Base-by-base conservation (phyloP, 2,113 vertebrate genomes). In the Bucco capensis region DNA sequence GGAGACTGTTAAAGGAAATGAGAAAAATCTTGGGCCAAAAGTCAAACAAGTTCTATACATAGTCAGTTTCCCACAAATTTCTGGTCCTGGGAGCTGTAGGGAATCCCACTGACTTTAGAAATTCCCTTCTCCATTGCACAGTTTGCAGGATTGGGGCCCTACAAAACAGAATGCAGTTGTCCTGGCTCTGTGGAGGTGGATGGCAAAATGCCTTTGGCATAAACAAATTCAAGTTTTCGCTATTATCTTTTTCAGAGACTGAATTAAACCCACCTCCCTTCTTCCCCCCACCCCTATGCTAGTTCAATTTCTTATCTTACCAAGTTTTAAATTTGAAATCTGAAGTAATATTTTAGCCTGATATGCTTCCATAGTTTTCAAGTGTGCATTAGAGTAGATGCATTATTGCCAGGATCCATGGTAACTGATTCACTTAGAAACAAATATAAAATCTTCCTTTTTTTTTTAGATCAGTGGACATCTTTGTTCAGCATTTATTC, bases 61-160 rank as follows among this genome's bases (percentile, higher is more conserved):
- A 94, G 93, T 92, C 86, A 94, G 91, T 92, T 96, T 92, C 93
- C 93, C 95, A 94, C 86, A 92, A 91, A 83, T 85, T 92, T 94
- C 82, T 93, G 87, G 85, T 85, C 79, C 84, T 64, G 82, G 62
- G 79, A 91, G 89, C 82, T 89, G 82, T 85, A 82, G 94, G 95
- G 93, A 96, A 95, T 96, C 95, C 95, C 95, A 91, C 87, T 92
- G 89, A 83, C 93, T 96, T 85, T 18, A 88, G 94, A 95, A 89
- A 87, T 86, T 94, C 88, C 88, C 82, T 86, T 85, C 35, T 79
- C 27, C 56, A 19, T 80, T 0, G 0, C 66, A 76, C 62, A 73
- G 62, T 91, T 85, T 89, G 82, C 30, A 22, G 66, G 74, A 85
- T 8, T 70, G 71, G 54, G 71, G 84, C 85, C 77, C 6, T 9